Evolutionary conservation across 2,888 invertebrate species (phyloP).

Genomic region (Hedychridium roseum): DNA sequence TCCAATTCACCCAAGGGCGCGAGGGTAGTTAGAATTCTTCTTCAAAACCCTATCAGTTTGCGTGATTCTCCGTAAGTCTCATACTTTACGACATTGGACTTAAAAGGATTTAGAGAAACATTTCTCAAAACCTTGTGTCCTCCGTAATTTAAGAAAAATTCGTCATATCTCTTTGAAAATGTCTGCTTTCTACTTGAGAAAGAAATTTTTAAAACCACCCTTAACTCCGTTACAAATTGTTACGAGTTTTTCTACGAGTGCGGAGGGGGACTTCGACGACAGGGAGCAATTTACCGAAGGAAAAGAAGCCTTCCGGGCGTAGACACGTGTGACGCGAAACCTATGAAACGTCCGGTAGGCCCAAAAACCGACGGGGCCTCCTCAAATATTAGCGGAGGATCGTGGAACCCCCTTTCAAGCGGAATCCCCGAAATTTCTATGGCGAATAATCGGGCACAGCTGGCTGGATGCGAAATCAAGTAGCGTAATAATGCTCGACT

Average conservation of each 20-base stretch:
- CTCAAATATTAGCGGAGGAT: conserved; percentile 61
- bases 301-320: too few species aligned
- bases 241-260: too few species aligned
- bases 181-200: too few species aligned
- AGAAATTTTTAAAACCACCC: too few species aligned
- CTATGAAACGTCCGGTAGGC: conserved; percentile 42
- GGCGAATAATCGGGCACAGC: conserved; percentile 61
- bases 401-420: conserved; percentile 54
- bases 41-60: conserved; percentile 30
- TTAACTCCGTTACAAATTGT: too few species aligned
- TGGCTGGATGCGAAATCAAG: conserved; percentile 61
- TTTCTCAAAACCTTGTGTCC: background rate
- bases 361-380: conserved; percentile 43
- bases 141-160: background rate
- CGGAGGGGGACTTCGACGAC: too few species aligned
- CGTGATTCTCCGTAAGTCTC: conserved; percentile 23
- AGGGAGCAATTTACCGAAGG: too few species aligned
- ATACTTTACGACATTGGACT: too few species aligned
- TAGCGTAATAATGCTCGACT: conserved; percentile 60
- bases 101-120: too few species aligned
- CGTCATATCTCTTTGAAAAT: too few species aligned
- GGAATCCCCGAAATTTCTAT: conserved; percentile 56
- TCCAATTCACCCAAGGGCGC: conserved; percentile 10
- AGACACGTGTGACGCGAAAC: too few species aligned
- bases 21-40: conserved; percentile 31